A percentile compares a stretch with the other conserved stretches of the same genome.
These are phyloP conservation scores for Drosophila pruinosa DNA, from an alignment of 1,140 invertebrate species.

Conservation along the genomic window DNA sequence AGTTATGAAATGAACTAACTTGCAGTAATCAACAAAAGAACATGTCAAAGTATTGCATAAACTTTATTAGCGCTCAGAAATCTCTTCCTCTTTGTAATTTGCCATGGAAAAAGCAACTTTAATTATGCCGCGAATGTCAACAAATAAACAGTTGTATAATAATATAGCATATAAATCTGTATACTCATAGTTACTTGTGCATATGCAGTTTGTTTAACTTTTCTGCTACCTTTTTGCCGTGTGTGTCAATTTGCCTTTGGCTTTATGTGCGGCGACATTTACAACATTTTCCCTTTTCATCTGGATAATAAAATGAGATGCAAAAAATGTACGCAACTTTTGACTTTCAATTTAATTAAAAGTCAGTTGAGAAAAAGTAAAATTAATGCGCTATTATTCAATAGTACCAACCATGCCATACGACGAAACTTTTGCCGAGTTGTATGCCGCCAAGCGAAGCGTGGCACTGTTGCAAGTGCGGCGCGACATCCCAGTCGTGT, in stretches of 20 bases:
- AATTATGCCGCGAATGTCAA: conserved; percentile 2
- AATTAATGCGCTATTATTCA: conserved; percentile 59
- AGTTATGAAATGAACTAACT: neutral
- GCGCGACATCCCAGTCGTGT: neutral
- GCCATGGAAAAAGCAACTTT: neutral
- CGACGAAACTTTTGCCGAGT: conserved; percentile 40
- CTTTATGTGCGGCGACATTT: neutral
- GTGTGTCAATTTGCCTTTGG: conserved; percentile 19
- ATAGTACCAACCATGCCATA: conserved; percentile 43
- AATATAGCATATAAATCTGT: neutral
- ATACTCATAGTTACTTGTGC: neutral
- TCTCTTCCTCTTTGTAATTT: neutral
- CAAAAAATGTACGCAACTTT: conserved; percentile 16
- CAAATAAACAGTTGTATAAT: neutral
- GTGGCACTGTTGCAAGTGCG: conserved; percentile 16
- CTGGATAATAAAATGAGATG: conserved; percentile 3
- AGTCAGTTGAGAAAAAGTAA: conserved; percentile 45
- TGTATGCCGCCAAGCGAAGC: conserved; percentile 36
- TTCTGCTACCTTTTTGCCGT: neutral
- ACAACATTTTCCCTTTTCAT: conserved; percentile 22
- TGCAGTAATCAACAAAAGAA: neutral
- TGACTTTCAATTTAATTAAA: conserved; percentile 63
- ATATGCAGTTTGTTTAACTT: conserved; percentile 3
- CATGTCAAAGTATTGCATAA: neutral
- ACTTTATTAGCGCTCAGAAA: neutral